Conservation (phyloP, 2,888 invertebrate species). For the Didymodactylos carnosus region DNA sequence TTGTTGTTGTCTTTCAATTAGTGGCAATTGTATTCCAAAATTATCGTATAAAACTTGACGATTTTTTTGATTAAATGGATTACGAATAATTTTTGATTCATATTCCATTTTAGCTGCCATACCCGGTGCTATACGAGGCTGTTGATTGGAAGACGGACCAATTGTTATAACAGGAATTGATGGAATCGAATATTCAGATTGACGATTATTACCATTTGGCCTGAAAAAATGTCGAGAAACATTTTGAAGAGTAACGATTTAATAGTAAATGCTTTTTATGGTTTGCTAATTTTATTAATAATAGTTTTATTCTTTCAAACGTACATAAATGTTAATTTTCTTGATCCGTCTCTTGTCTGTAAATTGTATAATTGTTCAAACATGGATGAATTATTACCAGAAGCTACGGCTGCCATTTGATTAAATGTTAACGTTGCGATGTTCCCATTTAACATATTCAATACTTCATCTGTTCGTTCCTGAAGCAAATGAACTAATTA, state of each 20-base stretch:
- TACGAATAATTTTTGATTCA: slow-evolving; percentile 16
- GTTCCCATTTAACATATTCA: not conserved
- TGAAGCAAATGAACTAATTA: too few relatives aligned
- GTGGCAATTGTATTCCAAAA: slow-evolving; percentile 31
- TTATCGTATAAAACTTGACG: slow-evolving; percentile 25
- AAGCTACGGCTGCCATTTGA: too few relatives aligned
- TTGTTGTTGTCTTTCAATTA: slow-evolving; percentile 21
- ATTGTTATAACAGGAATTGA: not conserved
- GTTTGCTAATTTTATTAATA: too few relatives aligned
- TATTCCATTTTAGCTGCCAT: not conserved
- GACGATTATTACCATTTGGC: too few relatives aligned
- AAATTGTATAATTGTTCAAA: not conserved
- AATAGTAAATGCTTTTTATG: too few relatives aligned
- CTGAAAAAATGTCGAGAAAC: too few relatives aligned
- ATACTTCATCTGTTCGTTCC: not conserved
- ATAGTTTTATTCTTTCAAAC: too few relatives aligned
- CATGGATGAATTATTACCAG: not conserved
- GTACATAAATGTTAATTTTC: too few relatives aligned
- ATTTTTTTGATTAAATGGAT: slow-evolving; percentile 29
- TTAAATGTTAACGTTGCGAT: not conserved
- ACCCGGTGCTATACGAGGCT: not conserved
- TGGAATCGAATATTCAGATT: too few relatives aligned
- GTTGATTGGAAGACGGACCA: not conserved
- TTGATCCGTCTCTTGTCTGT: too few relatives aligned
- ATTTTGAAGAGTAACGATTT: too few relatives aligned